Percentiles rank a stretch among this genome's conserved stretches.
These are phyloP conservation scores for Pedionomus torquatus DNA, from an alignment of 2,113 vertebrate genomes.

Conservation along the genomic window DNA sequence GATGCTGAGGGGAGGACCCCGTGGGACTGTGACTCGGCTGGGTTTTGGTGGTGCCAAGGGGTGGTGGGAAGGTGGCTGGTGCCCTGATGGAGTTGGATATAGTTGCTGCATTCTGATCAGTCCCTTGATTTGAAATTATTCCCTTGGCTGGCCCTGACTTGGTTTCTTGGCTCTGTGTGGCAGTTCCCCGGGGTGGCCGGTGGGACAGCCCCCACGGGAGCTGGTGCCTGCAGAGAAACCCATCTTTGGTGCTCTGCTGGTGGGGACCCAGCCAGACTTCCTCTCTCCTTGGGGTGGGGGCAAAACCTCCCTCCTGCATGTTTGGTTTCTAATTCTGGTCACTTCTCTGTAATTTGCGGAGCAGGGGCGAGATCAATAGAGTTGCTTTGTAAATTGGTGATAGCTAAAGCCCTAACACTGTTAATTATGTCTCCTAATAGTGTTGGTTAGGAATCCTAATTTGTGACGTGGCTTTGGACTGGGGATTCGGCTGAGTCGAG, in stretches of 20 bases:
- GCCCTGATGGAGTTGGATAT: background rate
- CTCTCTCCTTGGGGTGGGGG: background rate
- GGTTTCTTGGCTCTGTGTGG: background rate
- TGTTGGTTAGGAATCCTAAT: slow-evolving; percentile 39
- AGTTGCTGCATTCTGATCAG: background rate
- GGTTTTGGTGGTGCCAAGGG: background rate
- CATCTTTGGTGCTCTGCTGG: background rate
- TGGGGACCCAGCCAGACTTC: background rate
- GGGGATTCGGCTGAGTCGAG: background rate
- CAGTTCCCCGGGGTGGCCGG: background rate
- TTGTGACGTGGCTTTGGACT: background rate
- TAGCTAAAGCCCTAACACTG: too few relatives aligned
- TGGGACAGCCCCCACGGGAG: background rate
- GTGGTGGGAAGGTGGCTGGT: background rate
- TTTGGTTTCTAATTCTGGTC: background rate
- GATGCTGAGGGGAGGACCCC: background rate
- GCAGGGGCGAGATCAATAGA: slow-evolving; percentile 25
- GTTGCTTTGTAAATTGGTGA: slow-evolving; percentile 35
- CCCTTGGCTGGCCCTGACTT: background rate
- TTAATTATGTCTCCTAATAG: too few relatives aligned
- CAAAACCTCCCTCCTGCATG: background rate
- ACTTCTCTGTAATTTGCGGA: slow-evolving; percentile 14
- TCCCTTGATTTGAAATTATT: background rate
- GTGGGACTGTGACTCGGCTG: fast-evolving
- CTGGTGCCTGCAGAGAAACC: background rate